These are phyloP conservation scores for Uloborus plumipes DNA, from an alignment of 2,888 invertebrate species.

Conservation along the genomic window DNA sequence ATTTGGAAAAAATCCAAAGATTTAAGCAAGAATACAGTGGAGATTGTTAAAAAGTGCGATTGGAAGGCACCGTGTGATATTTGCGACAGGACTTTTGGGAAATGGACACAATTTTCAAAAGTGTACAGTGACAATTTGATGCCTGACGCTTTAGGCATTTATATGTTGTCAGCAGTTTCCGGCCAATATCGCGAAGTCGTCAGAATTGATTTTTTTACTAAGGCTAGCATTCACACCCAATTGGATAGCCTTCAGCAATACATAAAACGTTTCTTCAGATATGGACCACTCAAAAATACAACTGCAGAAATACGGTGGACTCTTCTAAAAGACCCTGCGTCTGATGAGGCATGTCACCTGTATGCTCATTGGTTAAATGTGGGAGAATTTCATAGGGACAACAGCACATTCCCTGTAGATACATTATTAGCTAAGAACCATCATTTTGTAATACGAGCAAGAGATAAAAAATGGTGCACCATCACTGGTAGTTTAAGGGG, in stretches of 20 bases:
- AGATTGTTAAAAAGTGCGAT: slow-evolving; percentile 21
- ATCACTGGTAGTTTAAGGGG: slow-evolving; percentile 18
- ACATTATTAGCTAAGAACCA: slow-evolving; percentile 21
- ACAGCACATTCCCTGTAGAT: slow-evolving; percentile 12
- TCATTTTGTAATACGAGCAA: slow-evolving; percentile 13
- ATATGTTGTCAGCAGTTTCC: slow-evolving; percentile 18
- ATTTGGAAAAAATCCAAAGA: slow-evolving; percentile 40
- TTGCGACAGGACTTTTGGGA: slow-evolving; percentile 26
- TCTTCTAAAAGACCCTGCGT: slow-evolving; percentile 5
- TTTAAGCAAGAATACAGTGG: slow-evolving; percentile 3
- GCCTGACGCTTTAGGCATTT: slow-evolving; percentile 4
- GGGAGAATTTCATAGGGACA: not conserved
- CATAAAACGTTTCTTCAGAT: not conserved
- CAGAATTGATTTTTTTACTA: slow-evolving; percentile 7
- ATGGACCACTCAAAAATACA: slow-evolving; percentile 14
- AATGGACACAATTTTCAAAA: slow-evolving; percentile 24
- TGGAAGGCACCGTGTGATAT: slow-evolving; percentile 26
- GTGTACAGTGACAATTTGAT: slow-evolving; percentile 15
- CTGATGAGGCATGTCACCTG: slow-evolving; percentile 35
- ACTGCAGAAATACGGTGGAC: slow-evolving; percentile 24
- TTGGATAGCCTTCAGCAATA: not conserved
- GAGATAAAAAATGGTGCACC: slow-evolving; percentile 46
- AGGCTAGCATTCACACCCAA: not conserved
- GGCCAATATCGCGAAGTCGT: slow-evolving; percentile 27
- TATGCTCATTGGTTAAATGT: slow-evolving; percentile 54